phyloP scores from a whole-genome alignment of 2,113 vertebrate species.

The Salvelinus namaycush region DNA sequence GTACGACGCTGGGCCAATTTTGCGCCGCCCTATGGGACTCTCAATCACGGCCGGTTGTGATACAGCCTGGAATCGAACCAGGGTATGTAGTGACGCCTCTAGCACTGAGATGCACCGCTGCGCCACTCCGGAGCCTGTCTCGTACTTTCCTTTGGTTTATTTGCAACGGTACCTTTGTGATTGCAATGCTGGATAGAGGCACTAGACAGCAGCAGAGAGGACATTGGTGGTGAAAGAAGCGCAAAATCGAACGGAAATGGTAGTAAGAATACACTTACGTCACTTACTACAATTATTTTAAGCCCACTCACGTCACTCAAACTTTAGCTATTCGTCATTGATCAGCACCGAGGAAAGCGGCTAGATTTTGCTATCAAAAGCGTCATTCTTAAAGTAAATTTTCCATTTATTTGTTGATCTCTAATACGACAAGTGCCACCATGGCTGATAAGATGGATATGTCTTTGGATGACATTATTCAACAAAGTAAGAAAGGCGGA shows the following conservation, averaged over 20 bases:
- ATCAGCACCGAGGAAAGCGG: background rate
- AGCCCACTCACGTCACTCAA: background rate
- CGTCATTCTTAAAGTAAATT: too few species aligned
- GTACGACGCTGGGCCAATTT: too few species aligned
- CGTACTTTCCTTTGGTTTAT: background rate
- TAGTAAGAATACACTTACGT: background rate
- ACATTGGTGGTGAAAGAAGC: background rate
- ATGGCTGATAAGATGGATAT: conserved; percentile 96
- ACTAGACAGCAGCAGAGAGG: background rate
- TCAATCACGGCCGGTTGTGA: too few species aligned
- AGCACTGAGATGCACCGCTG: too few species aligned
- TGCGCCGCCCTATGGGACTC: too few species aligned
- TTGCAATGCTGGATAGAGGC: background rate
- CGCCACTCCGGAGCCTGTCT: too few species aligned
- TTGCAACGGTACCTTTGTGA: background rate
- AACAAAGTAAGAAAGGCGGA: conserved; percentile 82
- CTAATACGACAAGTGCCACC: background rate
- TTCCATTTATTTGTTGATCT: too few species aligned
- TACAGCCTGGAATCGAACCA: too few species aligned
- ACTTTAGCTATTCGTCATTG: too few species aligned
- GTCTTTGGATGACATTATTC: conserved; percentile 96
- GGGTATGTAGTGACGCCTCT: too few species aligned
- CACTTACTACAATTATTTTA: background rate
- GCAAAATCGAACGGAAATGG: background rate
- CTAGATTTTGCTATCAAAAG: background rate